Base-by-base conservation (phyloP, 2,797 vertebrate species). In the Parauchenoglanis ngamensis region DNA sequence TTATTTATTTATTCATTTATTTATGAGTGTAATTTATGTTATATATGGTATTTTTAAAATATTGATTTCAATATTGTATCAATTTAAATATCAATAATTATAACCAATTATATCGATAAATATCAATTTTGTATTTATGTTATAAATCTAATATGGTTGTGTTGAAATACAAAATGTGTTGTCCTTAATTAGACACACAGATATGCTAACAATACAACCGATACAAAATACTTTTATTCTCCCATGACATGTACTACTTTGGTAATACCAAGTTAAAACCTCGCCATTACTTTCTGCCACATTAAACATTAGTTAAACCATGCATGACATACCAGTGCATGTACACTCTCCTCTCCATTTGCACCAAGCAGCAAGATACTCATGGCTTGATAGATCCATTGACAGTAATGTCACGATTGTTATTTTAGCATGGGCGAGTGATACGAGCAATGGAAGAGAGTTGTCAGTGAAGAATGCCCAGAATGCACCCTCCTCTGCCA, bases 381-480 rank as follows among this genome's bases (percentile, higher is more conserved):
- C 78, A 68, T 77, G 56, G 57, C 78, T 83, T 82, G 88, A 87
- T 89, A 87, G 89, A 87, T 86, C 52, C 82, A 90, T 87, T 80
- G 77, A 90, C 78, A 87, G 84, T 87, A 88, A 86, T 87, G 87
- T 84, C 65, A 87, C 85, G 78, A 89, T 28, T 83, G 89, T 89
- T 88, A 90, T 88, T 90, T 82, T 77, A 89, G 78, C 79, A 81
- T 84, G 89, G 88, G 72, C 85, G 89, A 90, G 44, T 87, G 86
- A 86, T 90, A 87, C 63, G 54, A 90, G 84, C 75, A 85, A 75
- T 85, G 70, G 87, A 88, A 87, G 84, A 87, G 65, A 81, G 87
- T 88, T 89, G 90, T 91, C 90, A 90, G 85, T 88, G 79, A 91
- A 90, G 89, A 91, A 92, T 90, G 90, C 85, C 88, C 88, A 90